These are phyloP conservation scores for Ischnura elegans DNA, from an alignment of 2,888 invertebrate genomes.

Conservation along the genomic window DNA sequence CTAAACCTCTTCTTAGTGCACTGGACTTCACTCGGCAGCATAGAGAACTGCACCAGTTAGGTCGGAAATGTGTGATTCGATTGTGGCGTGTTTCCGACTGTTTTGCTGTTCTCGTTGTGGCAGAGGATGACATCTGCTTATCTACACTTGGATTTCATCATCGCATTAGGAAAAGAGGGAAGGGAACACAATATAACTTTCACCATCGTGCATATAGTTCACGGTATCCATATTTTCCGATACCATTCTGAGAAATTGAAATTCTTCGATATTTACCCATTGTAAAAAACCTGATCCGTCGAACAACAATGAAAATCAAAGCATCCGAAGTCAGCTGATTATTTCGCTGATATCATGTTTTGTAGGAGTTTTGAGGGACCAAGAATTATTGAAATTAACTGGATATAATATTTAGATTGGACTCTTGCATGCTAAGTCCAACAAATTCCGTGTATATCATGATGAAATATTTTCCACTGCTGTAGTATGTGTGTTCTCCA, in stretches of 20 bases:
- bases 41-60: background rate
- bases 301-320: too few species aligned
- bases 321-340: too few species aligned
- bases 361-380: too few species aligned
- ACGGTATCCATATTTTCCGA: background rate
- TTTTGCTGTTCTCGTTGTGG: background rate
- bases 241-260: background rate
- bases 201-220: background rate
- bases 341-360: too few species aligned
- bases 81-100: background rate
- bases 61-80: background rate
- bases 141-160: background rate
- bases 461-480: too few species aligned
- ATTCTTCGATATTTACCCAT: too few species aligned
- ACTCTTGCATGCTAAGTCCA: too few species aligned
- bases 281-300: too few species aligned
- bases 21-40: background rate
- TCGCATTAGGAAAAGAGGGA: background rate
- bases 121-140: background rate
- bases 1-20: background rate
- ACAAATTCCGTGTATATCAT: too few species aligned
- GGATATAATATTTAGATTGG: too few species aligned
- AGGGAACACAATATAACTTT: background rate
- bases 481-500: too few species aligned
- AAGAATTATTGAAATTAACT: too few species aligned